These are phyloP conservation scores for Enhydra lutris DNA, from an alignment of 2,113 vertebrate species.

Conservation along the genomic window DNA sequence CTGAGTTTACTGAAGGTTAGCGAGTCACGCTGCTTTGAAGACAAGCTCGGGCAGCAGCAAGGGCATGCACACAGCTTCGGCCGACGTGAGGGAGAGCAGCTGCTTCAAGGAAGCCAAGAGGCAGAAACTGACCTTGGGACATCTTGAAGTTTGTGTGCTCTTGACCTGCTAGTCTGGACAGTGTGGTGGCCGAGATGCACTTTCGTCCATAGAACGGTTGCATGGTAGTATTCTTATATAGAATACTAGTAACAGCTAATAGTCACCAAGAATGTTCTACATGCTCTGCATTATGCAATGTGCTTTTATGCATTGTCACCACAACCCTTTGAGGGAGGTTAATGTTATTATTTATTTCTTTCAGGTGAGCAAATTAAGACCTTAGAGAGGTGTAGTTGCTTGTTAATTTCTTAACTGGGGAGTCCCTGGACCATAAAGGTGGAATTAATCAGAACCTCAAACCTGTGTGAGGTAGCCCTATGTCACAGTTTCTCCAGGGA, in stretches of 20 bases:
- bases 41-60: slow-evolving; percentile 60
- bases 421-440: background rate
- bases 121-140: background rate
- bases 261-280: background rate
- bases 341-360: background rate
- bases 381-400: background rate
- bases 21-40: slow-evolving; percentile 63
- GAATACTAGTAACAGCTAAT: background rate
- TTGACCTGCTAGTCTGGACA: background rate
- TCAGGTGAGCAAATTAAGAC: background rate
- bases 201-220: background rate
- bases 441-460: slow-evolving; percentile 6
- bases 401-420: background rate
- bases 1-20: slow-evolving; percentile 79
- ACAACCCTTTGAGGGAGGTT: background rate
- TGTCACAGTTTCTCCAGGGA: background rate
- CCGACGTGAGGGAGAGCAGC: slow-evolving; percentile 48
- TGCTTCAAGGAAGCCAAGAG: slow-evolving; percentile 38
- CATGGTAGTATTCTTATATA: background rate
- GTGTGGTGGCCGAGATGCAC: background rate
- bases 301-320: background rate
- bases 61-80: slow-evolving; percentile 56
- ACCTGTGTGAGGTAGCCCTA: background rate
- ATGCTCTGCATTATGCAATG: background rate
- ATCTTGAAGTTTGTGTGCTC: background rate